Evolutionary conservation across 2,888 invertebrate species (phyloP).

Genomic region (Pelosia muscerda): DNA sequence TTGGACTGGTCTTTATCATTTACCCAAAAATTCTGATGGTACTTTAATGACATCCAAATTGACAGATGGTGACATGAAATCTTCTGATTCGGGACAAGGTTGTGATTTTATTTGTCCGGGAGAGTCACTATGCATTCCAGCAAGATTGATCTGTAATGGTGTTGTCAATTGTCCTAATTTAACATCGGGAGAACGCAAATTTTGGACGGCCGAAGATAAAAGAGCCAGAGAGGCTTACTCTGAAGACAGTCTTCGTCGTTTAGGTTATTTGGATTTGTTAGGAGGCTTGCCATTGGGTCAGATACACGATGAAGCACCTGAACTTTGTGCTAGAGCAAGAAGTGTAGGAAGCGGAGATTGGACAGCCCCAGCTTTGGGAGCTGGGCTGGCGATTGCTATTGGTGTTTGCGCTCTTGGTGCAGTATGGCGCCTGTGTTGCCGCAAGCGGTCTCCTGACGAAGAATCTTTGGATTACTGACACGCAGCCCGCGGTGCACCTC

Average conservation of each 20-base stretch:
- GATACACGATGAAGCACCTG: constrained; percentile 92
- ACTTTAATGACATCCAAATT: constrained; percentile 92
- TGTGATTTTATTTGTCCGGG: constrained; percentile 97
- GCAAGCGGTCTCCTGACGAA: constrained; percentile 86
- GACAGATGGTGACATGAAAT: constrained; percentile 86
- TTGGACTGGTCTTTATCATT: constrained; percentile 95
- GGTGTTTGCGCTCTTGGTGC: constrained; percentile 86
- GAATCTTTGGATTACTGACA: constrained; percentile 89
- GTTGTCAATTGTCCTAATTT: constrained; percentile 94
- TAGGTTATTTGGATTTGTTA: constrained; percentile 85
- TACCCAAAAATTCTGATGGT: constrained; percentile 94
- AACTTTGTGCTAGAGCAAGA: constrained; percentile 88
- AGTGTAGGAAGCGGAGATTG: constrained; percentile 85
- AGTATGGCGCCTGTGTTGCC: constrained; percentile 88
- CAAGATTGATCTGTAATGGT: constrained; percentile 94
- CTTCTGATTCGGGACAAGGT: constrained; percentile 77
- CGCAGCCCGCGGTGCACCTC: constrained; percentile 83
- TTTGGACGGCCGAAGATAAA: constrained; percentile 82
- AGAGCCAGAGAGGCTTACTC: constrained; percentile 86
- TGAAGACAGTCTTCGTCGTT: constrained; percentile 87
- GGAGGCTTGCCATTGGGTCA: constrained; percentile 79
- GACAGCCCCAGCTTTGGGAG: constrained; percentile 88
- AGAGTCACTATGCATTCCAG: constrained; percentile 93
- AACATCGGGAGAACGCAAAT: constrained; percentile 83
- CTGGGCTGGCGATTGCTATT: constrained; percentile 86